phyloP scores from a whole-genome alignment of 2,797 vertebrate genomes.

The Gallinago nigripennis region DNA sequence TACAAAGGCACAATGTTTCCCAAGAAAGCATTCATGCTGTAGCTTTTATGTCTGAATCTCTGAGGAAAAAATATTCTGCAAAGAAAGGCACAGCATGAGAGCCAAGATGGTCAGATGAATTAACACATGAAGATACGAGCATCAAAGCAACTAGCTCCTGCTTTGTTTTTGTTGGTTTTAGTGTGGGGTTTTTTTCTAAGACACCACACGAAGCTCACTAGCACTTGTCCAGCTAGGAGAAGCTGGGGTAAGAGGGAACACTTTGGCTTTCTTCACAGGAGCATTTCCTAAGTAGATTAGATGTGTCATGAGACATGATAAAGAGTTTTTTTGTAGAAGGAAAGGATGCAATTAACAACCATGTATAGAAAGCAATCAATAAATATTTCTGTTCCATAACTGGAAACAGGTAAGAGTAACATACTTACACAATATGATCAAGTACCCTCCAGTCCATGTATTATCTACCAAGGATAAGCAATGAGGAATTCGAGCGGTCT shows the following conservation, averaged over 20 bases:
- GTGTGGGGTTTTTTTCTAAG: background rate
- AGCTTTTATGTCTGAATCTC: background rate
- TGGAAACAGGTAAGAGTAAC: background rate
- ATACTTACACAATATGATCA: background rate
- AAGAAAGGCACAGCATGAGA: background rate
- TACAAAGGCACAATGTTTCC: background rate
- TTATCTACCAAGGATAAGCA: background rate
- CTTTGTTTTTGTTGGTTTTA: background rate
- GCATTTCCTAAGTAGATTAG: background rate
- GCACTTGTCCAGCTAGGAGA: background rate
- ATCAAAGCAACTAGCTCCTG: background rate
- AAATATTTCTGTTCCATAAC: conserved; percentile 17
- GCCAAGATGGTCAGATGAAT: background rate
- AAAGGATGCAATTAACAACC: background rate
- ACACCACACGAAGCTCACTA: background rate
- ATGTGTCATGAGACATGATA: background rate
- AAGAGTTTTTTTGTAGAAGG: background rate
- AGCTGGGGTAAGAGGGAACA: background rate
- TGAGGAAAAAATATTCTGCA: background rate
- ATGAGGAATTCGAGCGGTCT: background rate
- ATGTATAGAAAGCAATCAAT: background rate
- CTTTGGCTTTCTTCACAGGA: background rate
- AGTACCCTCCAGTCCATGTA: background rate
- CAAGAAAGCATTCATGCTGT: background rate
- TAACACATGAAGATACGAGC: background rate